Base-by-base conservation (phyloP, 2,797 vertebrate genomes). In the Pteronotus mesoamericanus region DNA sequence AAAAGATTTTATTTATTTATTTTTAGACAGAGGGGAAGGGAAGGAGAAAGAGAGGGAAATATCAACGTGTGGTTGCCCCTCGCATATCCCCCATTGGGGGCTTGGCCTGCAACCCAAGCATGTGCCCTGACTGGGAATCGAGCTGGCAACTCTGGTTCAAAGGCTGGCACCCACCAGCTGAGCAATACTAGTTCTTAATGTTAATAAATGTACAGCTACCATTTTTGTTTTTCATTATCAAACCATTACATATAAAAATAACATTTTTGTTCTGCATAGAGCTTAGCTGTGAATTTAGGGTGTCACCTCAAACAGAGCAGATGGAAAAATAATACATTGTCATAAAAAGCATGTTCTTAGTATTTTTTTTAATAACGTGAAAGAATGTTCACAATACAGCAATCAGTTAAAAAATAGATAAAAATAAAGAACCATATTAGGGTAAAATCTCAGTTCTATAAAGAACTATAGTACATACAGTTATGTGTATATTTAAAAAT, bases 151-250 rank as follows among this genome's bases (percentile, higher is more conserved):
- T n/a, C n/a, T n/a, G n/a, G n/a, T n/a, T n/a, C n/a, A n/a, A n/a
- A n/a, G n/a, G n/a, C n/a, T n/a, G n/a, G n/a, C n/a, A n/a, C n/a
- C n/a, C n/a, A n/a, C n/a, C n/a, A n/a, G n/a, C n/a, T n/a, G n/a
- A n/a, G n/a, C n/a, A n/a, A n/a, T n/a, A n/a, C n/a, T n/a, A 92
- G 26, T 86, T 86, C 61, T 93, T 77, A 82, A 78, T 89, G 29
- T 75, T 66, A 39, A 89, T 87, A 66, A 96, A 96, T 3, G 26
- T 53, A 59, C 14, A 68, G 61, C 57, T 83, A 19, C 24, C 2
- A 34, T 83, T 91, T 87, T 85, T 59, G 61, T 86, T 64, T 91
- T 68, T 71, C n/a, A 91, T 85, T 84, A 80, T 87, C 42, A 46
- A 64, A 83, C 82, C 11, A 48, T 16, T 34, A 34, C 57, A 83